Base-by-base conservation (phyloP, 2,113 vertebrate genomes). In the Pipa parva region DNA sequence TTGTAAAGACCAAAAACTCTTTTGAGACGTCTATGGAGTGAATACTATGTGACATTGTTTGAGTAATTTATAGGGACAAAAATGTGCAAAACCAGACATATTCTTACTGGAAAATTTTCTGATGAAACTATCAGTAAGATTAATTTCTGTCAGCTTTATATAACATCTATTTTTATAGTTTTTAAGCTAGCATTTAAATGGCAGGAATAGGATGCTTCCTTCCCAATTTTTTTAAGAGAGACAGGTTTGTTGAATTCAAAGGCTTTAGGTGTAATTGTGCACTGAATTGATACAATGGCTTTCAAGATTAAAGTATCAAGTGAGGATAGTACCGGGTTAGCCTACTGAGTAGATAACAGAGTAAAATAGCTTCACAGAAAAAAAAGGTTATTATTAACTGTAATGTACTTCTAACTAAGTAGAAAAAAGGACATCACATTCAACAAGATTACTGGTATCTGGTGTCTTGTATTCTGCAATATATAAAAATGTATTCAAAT, bases 141-240 rank as follows among this genome's bases (percentile, higher is more conserved):
- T 60, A 37, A 17, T 60, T 3, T 18, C 46, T 72, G 73, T 15
- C 75, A 18, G 27, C 52, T 63, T 70, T 70, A 27, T 58, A 67
- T 61, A 56, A 18, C 36, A 46, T 20, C 29, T 59, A 3, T 59
- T 39, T 54, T 62, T 73, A 60, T 65, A 69, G 62, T 27, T 2
- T 46, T 72, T 71, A 72, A 75, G 26, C 15, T 57, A 60, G 13
- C 57, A 18, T 76, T 78, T 72, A 63, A 63, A 72, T 18, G 22
- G 58, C 55, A 50, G 65, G 18, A 22, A 58, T 15, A 25, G 31
- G 29, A 20, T 27, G 15, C 56, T 59, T 60, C 25, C 33, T 42
- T 10, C 46, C 48, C 22, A 29, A 33, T 54, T 61, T n/a, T 49
- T 54, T 54, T 49, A 21, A 21, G 24, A 20, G 46, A 13, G 65